phyloP scores from a whole-genome alignment of 2,113 vertebrate genomes.

The Corapipo altera region DNA sequence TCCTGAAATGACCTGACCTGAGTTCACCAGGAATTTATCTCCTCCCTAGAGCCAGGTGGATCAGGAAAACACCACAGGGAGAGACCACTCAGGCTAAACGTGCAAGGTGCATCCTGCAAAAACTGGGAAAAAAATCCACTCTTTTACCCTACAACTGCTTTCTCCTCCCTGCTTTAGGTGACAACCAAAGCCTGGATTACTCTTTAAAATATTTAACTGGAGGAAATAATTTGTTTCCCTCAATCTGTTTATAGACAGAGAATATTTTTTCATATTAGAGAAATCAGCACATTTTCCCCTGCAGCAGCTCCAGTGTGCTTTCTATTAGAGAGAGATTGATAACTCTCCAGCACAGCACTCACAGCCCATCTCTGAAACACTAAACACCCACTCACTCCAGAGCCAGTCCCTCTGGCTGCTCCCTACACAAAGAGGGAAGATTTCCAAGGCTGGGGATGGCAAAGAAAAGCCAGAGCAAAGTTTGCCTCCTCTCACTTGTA shows the following conservation, averaged over 20 bases:
- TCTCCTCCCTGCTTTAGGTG: not conserved
- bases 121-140: not conserved
- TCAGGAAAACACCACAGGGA: not conserved
- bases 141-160: not conserved
- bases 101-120: not conserved
- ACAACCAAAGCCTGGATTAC: not conserved
- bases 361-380: not conserved
- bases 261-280: not conserved
- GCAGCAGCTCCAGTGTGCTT: not conserved
- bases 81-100: not conserved
- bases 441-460: not conserved
- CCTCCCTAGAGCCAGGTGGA: not conserved
- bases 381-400: not conserved
- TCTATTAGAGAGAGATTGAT: not conserved
- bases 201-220: slow-evolving; percentile 8
- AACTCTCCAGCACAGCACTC: not conserved
- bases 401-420: not conserved
- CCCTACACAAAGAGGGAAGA: not conserved
- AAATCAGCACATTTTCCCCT: slow-evolving; percentile 5
- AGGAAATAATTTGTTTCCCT: slow-evolving; percentile 17
- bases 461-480: not conserved
- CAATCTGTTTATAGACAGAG: not conserved
- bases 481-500: not conserved
- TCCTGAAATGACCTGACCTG: not conserved
- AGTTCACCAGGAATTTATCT: not conserved